Evolutionary conservation across 2,797 vertebrate species (phyloP).

Genomic region (Gouania willdenowi): DNA sequence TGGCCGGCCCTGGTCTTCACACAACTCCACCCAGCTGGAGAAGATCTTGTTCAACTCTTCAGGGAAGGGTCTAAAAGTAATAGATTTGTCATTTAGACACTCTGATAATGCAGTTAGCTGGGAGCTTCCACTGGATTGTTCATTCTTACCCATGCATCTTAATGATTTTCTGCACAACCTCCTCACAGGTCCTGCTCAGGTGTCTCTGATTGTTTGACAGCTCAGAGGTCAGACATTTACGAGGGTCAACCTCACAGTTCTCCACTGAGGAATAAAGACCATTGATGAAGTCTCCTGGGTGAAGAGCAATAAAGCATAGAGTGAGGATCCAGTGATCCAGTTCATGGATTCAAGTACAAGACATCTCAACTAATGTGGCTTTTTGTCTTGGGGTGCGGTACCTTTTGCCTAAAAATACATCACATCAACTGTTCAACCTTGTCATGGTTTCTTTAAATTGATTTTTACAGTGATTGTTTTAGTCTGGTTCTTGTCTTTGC

Average conservation of each 20-base stretch:
- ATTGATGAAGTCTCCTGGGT: slow-evolving; percentile 79
- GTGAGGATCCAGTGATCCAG: rapidly evolving
- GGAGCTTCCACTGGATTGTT: not conserved
- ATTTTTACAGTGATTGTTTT: too few relatives aligned
- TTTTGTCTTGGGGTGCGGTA: too few relatives aligned
- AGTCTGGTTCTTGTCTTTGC: too few relatives aligned
- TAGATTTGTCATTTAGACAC: too few relatives aligned
- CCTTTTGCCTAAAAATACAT: too few relatives aligned
- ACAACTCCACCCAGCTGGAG: slow-evolving; percentile 83
- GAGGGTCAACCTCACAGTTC: slow-evolving; percentile 88
- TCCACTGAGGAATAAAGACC: slow-evolving; percentile 75
- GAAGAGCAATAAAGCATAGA: not conserved
- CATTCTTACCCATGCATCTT: slow-evolving; percentile 77
- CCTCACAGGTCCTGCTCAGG: slow-evolving; percentile 79
- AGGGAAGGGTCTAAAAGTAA: slow-evolving; percentile 81
- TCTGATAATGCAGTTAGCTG: not conserved
- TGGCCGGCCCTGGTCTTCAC: slow-evolving; percentile 69
- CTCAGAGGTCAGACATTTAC: slow-evolving; percentile 77
- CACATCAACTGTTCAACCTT: too few relatives aligned
- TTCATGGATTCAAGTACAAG: too few relatives aligned
- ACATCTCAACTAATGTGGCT: too few relatives aligned
- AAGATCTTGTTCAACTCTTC: slow-evolving; percentile 87
- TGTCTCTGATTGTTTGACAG: slow-evolving; percentile 79
- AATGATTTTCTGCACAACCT: slow-evolving; percentile 82
- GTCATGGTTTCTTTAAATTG: too few relatives aligned